A percentile compares a stretch with the other conserved stretches of the same genome.
These are phyloP conservation scores for Eriocheir sinensis DNA, from an alignment of 1,140 invertebrate species.

Conservation along the genomic window DNA sequence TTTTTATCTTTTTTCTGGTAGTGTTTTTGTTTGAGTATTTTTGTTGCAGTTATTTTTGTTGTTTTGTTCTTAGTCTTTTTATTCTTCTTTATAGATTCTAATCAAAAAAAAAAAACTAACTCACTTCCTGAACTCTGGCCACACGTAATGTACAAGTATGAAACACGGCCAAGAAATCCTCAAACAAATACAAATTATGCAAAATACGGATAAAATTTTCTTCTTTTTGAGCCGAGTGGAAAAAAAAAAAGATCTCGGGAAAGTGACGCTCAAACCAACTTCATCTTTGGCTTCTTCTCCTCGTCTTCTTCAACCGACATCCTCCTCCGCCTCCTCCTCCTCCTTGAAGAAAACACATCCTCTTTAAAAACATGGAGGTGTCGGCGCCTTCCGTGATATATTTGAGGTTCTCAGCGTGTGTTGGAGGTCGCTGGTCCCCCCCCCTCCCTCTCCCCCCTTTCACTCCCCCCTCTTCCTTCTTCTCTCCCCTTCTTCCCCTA, in stretches of 20 bases:
- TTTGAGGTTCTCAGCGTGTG: not conserved
- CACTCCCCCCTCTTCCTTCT: not conserved
- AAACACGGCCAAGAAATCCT: too few relatives aligned
- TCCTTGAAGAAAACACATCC: constrained; percentile 13
- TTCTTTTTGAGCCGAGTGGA: too few relatives aligned
- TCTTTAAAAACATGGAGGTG: constrained; percentile 25
- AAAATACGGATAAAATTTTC: constrained; percentile 3
- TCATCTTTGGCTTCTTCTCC: not conserved
- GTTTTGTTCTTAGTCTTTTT: too few relatives aligned
- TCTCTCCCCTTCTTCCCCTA: not conserved
- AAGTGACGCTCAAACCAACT: not conserved
- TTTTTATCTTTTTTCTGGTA: too few relatives aligned
- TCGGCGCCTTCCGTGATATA: not conserved
- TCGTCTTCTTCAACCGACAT: too few relatives aligned
- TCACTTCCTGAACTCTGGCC: not conserved
- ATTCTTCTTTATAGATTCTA: too few relatives aligned
- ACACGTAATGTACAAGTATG: not conserved
- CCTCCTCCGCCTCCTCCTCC: not conserved
- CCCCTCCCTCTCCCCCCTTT: not conserved
- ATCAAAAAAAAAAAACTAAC: too few relatives aligned
- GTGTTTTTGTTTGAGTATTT: too few relatives aligned
- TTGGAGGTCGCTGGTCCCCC: not conserved
- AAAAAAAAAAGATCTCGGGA: not conserved
- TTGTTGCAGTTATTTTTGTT: too few relatives aligned
- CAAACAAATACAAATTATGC: not conserved